phyloP scores from a whole-genome alignment of 2,888 invertebrate species.

The Acrobasis suavella region DNA sequence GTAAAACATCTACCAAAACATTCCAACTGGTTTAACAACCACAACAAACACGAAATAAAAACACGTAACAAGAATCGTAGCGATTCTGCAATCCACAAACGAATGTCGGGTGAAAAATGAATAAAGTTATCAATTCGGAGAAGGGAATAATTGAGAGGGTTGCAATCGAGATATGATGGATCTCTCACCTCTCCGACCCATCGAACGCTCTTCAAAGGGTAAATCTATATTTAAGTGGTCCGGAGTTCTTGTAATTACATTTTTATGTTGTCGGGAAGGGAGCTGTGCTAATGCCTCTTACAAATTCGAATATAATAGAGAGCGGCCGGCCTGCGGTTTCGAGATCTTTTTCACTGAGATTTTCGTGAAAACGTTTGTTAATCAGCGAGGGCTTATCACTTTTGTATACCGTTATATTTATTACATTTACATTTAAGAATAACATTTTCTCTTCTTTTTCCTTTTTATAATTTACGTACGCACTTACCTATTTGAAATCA shows the following conservation, averaged over 20 bases:
- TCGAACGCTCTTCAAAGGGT: conserved; percentile 75
- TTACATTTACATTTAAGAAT: background rate
- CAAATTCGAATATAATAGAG: conserved; percentile 75
- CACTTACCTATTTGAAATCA: no score
- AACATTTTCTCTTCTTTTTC: background rate
- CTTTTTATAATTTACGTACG: no score
- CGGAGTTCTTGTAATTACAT: conserved; percentile 76
- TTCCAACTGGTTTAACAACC: background rate
- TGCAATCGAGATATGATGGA: conserved; percentile 76
- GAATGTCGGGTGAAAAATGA: conserved; percentile 62
- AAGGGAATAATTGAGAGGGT: conserved; percentile 71
- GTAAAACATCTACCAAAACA: background rate
- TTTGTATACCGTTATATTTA: conserved; percentile 23
- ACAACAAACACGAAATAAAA: background rate
- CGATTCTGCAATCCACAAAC: conserved; percentile 7
- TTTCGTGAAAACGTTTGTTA: conserved; percentile 19
- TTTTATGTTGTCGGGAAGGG: conserved; percentile 68
- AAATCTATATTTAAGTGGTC: conserved; percentile 79
- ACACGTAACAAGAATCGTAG: conserved; percentile 15
- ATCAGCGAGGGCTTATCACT: conserved; percentile 24
- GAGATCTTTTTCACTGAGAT: conserved; percentile 48
- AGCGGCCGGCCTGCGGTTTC: conserved; percentile 31
- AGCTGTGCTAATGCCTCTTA: conserved; percentile 62
- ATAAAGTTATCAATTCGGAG: conserved; percentile 66
- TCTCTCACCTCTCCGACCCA: conserved; percentile 71